Evolutionary conservation across 2,113 vertebrate genomes (phyloP).

Genomic region (Emydocephalus ijimae): DNA sequence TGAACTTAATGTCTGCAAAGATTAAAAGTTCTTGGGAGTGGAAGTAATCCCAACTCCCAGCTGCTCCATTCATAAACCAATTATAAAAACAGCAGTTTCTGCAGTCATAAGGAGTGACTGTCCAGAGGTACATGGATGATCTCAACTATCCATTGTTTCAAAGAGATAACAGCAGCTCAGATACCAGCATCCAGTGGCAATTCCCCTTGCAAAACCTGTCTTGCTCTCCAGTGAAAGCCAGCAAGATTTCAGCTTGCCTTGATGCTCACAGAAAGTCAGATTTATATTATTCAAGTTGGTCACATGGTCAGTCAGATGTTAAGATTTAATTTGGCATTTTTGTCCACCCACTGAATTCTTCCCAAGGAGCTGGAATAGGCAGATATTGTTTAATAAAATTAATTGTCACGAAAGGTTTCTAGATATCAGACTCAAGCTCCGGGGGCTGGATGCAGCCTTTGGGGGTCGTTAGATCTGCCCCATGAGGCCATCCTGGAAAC

Average conservation of each 20-base stretch:
- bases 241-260: not conserved
- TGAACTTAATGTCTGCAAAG: not conserved
- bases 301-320: not conserved
- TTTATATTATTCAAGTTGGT: not conserved
- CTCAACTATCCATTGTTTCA: not conserved
- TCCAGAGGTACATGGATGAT: not conserved
- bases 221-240: not conserved
- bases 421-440: not conserved
- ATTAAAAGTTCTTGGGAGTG: not conserved
- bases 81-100: not conserved
- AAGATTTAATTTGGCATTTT: not conserved
- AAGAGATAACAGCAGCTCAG: not conserved
- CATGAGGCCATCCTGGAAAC: no score
- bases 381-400: not conserved
- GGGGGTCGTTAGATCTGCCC: no score
- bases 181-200: not conserved
- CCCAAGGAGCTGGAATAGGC: not conserved
- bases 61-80: not conserved
- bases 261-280: not conserved
- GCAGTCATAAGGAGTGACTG: not conserved
- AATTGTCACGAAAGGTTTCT: not conserved
- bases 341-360: not conserved
- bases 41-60: not conserved
- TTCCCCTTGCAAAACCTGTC: not conserved
- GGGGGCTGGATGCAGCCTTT: no score